phyloP scores from a whole-genome alignment of 2,113 vertebrate genomes.

The Pseudorasbora parva region DNA sequence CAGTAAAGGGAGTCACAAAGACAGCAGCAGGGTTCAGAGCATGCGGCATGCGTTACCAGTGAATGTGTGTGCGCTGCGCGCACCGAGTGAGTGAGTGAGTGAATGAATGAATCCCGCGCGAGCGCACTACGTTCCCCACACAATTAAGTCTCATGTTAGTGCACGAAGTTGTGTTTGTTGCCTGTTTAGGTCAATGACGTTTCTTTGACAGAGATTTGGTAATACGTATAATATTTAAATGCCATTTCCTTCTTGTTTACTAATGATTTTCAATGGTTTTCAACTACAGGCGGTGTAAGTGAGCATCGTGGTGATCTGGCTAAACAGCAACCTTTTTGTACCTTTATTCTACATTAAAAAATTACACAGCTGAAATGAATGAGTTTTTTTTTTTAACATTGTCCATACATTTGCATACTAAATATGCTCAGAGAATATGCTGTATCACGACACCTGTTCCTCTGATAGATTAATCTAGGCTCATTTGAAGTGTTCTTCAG shows the following conservation, averaged over 20 bases:
- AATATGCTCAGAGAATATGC: not conserved
- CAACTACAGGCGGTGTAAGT: not conserved
- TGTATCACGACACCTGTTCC: not conserved
- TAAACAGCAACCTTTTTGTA: conserved; percentile 1
- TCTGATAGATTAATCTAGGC: not conserved
- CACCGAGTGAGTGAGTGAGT: conserved; percentile 46
- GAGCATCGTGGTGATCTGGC: not conserved
- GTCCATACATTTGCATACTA: not conserved
- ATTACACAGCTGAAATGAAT: not conserved
- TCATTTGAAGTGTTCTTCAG: not conserved
- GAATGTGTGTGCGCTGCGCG: conserved; percentile 59
- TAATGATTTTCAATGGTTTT: conserved; percentile 20
- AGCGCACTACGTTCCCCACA: not conserved
- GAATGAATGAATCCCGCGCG: conserved; percentile 64
- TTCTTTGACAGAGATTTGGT: not conserved
- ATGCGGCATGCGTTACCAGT: conserved; percentile 50
- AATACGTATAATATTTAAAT: not conserved
- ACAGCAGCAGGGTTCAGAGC: conserved; percentile 45
- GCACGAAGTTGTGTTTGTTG: conserved; percentile 19
- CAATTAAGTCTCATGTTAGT: not conserved
- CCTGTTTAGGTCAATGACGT: not conserved
- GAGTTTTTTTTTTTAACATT: not conserved
- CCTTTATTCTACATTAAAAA: not conserved
- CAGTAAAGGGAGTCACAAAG: conserved; percentile 69
- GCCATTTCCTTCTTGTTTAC: not conserved